Conservation (phyloP, 2,888 invertebrate species). For the Sicus ferrugineus region DNA sequence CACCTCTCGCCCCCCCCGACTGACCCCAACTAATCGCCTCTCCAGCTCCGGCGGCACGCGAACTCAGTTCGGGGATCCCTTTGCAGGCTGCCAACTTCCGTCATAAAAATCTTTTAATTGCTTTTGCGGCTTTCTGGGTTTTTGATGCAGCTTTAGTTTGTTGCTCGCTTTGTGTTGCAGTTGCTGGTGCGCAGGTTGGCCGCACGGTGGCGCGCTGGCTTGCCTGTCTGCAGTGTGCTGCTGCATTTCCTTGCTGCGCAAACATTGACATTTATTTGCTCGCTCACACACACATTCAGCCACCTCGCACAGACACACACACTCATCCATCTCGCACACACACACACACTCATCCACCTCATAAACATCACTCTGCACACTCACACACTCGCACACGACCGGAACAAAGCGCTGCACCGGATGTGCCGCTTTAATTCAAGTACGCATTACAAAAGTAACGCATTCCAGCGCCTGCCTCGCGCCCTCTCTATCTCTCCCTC, state of each 20-base stretch:
- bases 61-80: conserved; percentile 17
- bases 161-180: not conserved
- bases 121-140: conserved; percentile 26
- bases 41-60: not conserved
- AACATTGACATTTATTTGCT: conserved; percentile 23
- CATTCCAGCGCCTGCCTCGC: not conserved
- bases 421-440: not conserved
- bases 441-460: not conserved
- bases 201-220: not conserved
- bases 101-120: conserved; percentile 35
- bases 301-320: not conserved
- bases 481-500: too few species aligned
- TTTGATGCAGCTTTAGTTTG: not conserved
- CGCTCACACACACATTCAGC: not conserved
- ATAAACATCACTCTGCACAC: too few species aligned
- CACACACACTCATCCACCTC: not conserved
- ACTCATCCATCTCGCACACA: not conserved
- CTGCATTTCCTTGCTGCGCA: conserved; percentile 12
- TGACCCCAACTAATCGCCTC: conserved; percentile 7
- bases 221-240: conserved; percentile 4
- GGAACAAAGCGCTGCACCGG: not conserved
- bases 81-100: conserved; percentile 23
- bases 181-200: not conserved
- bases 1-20: not conserved
- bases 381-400: not conserved